These are phyloP conservation scores for Nyctibius bracteatus DNA, from an alignment of 2,113 vertebrate species.

Conservation along the genomic window DNA sequence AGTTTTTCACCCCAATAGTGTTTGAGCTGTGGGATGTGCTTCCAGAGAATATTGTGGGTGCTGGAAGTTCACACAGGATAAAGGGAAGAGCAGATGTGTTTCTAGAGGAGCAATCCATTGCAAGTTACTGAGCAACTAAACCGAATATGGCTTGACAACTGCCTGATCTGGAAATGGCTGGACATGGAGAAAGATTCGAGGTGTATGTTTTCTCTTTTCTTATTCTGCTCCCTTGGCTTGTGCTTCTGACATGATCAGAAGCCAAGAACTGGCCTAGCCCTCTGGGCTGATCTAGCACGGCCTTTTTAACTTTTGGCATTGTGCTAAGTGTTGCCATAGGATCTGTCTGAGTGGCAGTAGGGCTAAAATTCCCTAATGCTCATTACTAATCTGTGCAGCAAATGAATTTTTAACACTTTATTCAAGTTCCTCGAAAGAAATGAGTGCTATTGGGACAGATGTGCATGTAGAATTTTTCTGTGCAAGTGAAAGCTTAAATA, in stretches of 20 bases:
- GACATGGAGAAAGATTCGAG: not conserved
- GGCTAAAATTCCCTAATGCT: not conserved
- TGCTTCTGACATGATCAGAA: not conserved
- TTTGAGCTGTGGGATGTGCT: not conserved
- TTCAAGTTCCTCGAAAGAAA: not conserved
- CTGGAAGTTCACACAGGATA: not conserved
- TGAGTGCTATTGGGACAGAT: accelerated
- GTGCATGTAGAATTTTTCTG: accelerated
- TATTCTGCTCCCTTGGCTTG: not conserved
- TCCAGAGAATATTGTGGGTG: not conserved
- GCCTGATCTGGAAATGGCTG: not conserved
- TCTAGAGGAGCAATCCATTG: not conserved
- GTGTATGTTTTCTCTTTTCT: not conserved
- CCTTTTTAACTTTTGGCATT: not conserved
- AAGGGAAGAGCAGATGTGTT: not conserved
- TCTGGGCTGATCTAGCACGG: not conserved
- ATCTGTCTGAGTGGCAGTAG: no score
- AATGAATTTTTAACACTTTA: not conserved
- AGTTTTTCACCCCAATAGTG: not conserved
- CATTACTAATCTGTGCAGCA: not conserved
- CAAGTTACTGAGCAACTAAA: not conserved
- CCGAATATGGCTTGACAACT: no score
- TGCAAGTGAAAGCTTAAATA: not conserved
- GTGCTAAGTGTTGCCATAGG: not conserved
- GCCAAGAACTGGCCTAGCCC: not conserved